These are phyloP conservation scores for Erynnis tages DNA, from an alignment of 2,888 invertebrate genomes.

Conservation along the genomic window DNA sequence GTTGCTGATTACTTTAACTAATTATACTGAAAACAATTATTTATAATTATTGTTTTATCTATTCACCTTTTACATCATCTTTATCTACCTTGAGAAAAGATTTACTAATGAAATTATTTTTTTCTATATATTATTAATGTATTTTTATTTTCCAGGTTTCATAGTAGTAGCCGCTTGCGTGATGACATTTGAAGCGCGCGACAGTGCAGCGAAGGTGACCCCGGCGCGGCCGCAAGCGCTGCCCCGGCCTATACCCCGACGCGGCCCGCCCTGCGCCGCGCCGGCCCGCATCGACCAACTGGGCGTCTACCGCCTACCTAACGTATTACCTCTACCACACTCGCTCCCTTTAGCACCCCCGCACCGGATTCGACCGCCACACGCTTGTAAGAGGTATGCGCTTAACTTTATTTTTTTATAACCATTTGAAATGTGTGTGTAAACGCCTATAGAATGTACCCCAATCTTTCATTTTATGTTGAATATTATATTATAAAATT, in stretches of 20 bases:
- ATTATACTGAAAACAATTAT: too few relatives aligned
- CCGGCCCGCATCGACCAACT: conserved; percentile 84
- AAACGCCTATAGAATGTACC: background rate
- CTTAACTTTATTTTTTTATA: background rate
- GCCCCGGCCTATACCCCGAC: conserved; percentile 75
- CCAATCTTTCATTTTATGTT: too few relatives aligned
- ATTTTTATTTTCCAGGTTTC: conserved; percentile 88
- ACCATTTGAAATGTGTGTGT: background rate
- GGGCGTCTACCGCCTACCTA: conserved; percentile 84
- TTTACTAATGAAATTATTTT: background rate
- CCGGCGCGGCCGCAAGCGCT: conserved; percentile 84
- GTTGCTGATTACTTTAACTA: too few relatives aligned
- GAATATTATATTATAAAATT: too few relatives aligned
- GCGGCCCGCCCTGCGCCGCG: conserved; percentile 71
- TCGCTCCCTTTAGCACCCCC: conserved; percentile 68
- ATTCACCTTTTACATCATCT: too few relatives aligned
- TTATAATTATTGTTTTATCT: too few relatives aligned
- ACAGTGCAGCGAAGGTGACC: conserved; percentile 93
- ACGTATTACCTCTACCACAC: conserved; percentile 70
- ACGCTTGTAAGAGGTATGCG: conserved; percentile 57
- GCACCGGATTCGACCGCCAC: conserved; percentile 67
- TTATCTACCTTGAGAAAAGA: too few relatives aligned
- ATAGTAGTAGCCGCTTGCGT: conserved; percentile 98
- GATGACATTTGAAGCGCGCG: conserved; percentile 98
- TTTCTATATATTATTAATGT: background rate